A percentile compares a stretch with the other conserved stretches of the same genome.
Evolutionary conservation across 2,888 invertebrate species (phyloP).

Genomic region (Lepidonotus clava): DNA sequence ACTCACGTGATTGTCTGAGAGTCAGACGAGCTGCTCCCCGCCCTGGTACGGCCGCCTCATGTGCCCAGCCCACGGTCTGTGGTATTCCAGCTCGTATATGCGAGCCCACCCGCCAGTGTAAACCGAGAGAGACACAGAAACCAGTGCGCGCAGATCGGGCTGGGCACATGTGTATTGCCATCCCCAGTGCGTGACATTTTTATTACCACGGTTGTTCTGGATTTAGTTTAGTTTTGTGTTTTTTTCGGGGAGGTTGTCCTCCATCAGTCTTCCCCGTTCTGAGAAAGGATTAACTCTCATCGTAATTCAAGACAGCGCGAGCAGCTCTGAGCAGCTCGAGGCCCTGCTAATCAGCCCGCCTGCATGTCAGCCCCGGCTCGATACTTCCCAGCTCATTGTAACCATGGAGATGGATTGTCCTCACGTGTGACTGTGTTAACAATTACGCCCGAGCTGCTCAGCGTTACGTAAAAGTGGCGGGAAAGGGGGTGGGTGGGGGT

Average conservation of each 20-base stretch:
- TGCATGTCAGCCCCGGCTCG: neutral
- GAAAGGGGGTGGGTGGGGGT: neutral
- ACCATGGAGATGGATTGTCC: slow-evolving; percentile 39
- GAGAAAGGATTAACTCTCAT: slow-evolving; percentile 7
- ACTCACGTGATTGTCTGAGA: too few relatives aligned
- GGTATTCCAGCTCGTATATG: too few relatives aligned
- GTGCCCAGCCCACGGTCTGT: too few relatives aligned
- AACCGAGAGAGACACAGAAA: neutral
- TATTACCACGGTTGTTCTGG: neutral
- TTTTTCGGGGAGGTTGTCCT: too few relatives aligned
- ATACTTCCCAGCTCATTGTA: slow-evolving; percentile 21
- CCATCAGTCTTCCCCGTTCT: slow-evolving; percentile 14
- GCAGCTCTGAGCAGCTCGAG: too few relatives aligned
- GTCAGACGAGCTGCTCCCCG: too few relatives aligned
- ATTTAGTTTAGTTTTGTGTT: neutral
- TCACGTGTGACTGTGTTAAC: slow-evolving; percentile 47
- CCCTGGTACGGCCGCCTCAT: too few relatives aligned
- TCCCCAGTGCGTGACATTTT: neutral
- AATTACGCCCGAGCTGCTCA: slow-evolving; percentile 21
- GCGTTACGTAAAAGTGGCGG: slow-evolving; percentile 26
- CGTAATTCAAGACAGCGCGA: slow-evolving; percentile 7
- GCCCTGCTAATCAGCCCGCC: neutral
- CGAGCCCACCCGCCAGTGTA: neutral
- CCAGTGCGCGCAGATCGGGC: neutral
- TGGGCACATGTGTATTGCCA: neutral